Percentiles rank a stretch among this genome's conserved stretches.
These are phyloP conservation scores for Cryptoprocta ferox DNA, from an alignment of 2,797 vertebrate genomes.

Conservation along the genomic window DNA sequence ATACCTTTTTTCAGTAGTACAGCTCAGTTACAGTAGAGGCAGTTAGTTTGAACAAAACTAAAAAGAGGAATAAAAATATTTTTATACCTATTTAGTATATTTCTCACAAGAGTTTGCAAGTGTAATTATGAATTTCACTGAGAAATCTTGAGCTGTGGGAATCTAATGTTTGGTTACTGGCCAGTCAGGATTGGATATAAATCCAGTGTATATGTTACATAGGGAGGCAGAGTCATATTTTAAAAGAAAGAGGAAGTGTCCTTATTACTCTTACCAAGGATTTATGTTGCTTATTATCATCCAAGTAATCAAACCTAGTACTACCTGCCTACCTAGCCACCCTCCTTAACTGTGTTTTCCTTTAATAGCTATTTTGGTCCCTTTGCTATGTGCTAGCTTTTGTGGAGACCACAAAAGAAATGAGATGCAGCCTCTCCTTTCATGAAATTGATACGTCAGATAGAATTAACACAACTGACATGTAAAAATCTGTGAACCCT, in stretches of 20 bases:
- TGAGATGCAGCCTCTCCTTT: not conserved
- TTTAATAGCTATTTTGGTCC: not conserved
- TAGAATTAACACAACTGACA: not conserved
- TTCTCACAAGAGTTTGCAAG: conserved; percentile 53
- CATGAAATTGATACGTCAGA: not conserved
- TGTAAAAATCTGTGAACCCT: not conserved
- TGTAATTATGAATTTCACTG: conserved; percentile 45
- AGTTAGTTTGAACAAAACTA: conserved; percentile 25
- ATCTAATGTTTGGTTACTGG: not conserved
- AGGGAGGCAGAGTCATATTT: not conserved
- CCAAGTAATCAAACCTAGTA: not conserved
- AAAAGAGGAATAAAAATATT: conserved; percentile 69
- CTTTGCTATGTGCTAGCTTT: not conserved
- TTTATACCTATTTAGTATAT: conserved; percentile 24
- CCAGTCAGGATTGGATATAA: not conserved
- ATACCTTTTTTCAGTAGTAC: conserved; percentile 21
- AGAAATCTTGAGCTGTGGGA: not conserved
- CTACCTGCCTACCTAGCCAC: fast-evolving
- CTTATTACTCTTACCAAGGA: not conserved
- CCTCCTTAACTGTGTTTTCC: not conserved
- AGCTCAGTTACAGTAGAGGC: conserved; percentile 45
- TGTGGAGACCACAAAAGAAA: not conserved
- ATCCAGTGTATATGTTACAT: not conserved
- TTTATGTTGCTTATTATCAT: not conserved
- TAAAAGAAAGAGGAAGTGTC: not conserved